These are phyloP conservation scores for Spilarctia lutea DNA, from an alignment of 2,888 invertebrate species.

Conservation along the genomic window DNA sequence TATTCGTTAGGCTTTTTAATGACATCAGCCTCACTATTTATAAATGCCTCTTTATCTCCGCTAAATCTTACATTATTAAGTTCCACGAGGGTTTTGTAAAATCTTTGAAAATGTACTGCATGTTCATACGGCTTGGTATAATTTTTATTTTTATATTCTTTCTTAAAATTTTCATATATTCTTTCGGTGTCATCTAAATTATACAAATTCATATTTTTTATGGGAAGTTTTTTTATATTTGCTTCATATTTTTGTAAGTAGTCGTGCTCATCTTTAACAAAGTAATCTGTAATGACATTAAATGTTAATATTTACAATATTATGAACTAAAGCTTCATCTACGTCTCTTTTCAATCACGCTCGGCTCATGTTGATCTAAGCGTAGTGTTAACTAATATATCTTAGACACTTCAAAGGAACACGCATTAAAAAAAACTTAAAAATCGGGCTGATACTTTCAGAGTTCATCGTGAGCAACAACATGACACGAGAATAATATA, in stretches of 20 bases:
- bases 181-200: conserved; percentile 61
- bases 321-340: no score
- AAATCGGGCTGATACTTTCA: no score
- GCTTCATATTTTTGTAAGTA: background rate
- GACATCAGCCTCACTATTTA: conserved; percentile 59
- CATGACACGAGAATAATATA: no score
- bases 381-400: no score
- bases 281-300: conserved; percentile 8
- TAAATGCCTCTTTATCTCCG: conserved; percentile 38
- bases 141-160: conserved; percentile 52
- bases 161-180: conserved; percentile 56
- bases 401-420: no score
- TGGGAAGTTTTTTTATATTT: background rate
- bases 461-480: no score
- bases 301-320: background rate
- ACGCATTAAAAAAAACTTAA: no score
- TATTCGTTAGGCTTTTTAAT: conserved; percentile 59
- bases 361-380: no score
- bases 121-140: conserved; percentile 24
- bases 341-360: no score
- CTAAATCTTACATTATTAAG: conserved; percentile 59
- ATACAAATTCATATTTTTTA: conserved; percentile 52
- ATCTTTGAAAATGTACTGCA: conserved; percentile 61
- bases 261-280: background rate
- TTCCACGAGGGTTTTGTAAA: conserved; percentile 67